Evolutionary conservation across 2,888 invertebrate genomes (phyloP), one percentile per base, ranked within the genome.

Genomic region (Coleophora flavipennella): DNA sequence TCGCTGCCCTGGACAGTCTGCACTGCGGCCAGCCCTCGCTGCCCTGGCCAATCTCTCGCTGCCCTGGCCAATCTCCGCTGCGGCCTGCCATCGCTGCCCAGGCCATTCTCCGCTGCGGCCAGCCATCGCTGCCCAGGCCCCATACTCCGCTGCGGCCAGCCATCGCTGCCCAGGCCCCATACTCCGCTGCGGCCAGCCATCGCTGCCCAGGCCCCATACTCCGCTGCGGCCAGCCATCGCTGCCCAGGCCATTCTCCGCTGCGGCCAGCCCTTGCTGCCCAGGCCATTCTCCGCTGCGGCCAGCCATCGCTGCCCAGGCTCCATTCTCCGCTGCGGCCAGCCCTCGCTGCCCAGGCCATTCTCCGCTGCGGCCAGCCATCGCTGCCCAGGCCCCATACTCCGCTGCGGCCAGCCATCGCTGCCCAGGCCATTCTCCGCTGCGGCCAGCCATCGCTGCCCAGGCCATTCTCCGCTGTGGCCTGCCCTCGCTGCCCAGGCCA

Each of bases 21-120:
- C 28, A 10, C 10, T 11, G 27, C 11, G n/a, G 4, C 8, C 6
- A 1, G 25, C n/a, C 13, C 2, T 10, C 29, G 39, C 34, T 39
- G 39, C 39, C 14, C 27, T 11, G 38, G 13, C 10, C 28, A 3
- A 8, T 1, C 13, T 10, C 11, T 6, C 25, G 31, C 11, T 2
- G 13, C 31, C n/a, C 12, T 20, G 13, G 12, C 7, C 31, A 13
- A 28, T 40, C 31, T 35, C 43, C 40, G 43, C 38, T 33, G 35
- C 14, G 35, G 20, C 43, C 38, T 28, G 20, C 28, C 14, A 35
- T 26, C 35, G 11, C 26, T 20, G 28, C n/a, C n/a, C n/a, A n/a
- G n/a, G n/a, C n/a, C n/a, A n/a, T n/a, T n/a, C n/a, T n/a, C n/a
- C n/a, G n/a, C 12, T 32, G 12, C 8, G 32, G 13, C 32, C 26